Percentiles rank a stretch among this genome's conserved stretches.
phyloP scores from a whole-genome alignment of 1,140 invertebrate species.

The Saccostrea echinata region DNA sequence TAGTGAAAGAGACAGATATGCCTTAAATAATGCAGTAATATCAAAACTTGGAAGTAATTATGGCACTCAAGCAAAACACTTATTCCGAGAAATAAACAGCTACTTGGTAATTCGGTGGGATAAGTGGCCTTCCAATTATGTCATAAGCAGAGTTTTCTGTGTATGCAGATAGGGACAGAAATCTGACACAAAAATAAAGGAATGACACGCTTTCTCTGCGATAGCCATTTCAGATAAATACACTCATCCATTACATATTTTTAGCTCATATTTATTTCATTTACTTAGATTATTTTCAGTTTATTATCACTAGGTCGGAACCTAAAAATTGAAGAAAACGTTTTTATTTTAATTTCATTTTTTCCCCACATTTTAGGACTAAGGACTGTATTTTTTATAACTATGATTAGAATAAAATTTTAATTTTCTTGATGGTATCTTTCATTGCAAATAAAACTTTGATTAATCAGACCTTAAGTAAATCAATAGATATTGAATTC shows the following conservation, averaged over 20 bases:
- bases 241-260: not conserved
- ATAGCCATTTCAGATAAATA: not conserved
- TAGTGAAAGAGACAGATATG: not conserved
- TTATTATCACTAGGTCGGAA: too few relatives aligned
- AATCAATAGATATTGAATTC: too few relatives aligned
- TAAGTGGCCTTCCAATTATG: not conserved
- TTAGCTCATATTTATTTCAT: too few relatives aligned
- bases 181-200: not conserved
- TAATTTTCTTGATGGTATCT: too few relatives aligned
- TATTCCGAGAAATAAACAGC: conserved; percentile 9
- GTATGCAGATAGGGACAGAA: conserved; percentile 6
- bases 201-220: not conserved
- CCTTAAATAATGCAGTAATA: not conserved
- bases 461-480: too few relatives aligned
- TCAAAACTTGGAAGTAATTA: conserved; percentile 6
- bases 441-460: too few relatives aligned
- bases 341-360: too few relatives aligned
- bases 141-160: conserved; percentile 1
- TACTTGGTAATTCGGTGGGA: not conserved
- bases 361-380: too few relatives aligned
- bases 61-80: conserved; percentile 20
- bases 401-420: too few relatives aligned
- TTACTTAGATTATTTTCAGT: too few relatives aligned
- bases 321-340: too few relatives aligned
- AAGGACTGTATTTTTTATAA: too few relatives aligned